Conservation (phyloP, 2,113 vertebrate genomes). For the Gambusia holbrooki region DNA sequence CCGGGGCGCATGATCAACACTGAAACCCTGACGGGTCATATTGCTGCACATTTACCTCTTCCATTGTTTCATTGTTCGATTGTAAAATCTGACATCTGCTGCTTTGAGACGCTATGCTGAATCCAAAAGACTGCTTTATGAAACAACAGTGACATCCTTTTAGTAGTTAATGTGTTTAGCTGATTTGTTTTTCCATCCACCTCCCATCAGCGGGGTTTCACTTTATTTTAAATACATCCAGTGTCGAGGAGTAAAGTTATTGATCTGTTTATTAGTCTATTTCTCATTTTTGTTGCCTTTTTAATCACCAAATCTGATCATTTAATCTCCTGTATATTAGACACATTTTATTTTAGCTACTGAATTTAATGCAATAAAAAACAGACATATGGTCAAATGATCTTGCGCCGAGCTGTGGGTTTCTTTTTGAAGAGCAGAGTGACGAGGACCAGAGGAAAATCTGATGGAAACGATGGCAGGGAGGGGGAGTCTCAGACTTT, state of each 20-base stretch:
- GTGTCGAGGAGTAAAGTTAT: slow-evolving; percentile 33
- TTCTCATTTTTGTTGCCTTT: slow-evolving; percentile 70
- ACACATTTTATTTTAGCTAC: slow-evolving; percentile 70
- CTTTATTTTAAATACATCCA: slow-evolving; percentile 36
- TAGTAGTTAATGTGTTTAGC: slow-evolving; percentile 52
- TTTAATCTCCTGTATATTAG: slow-evolving; percentile 62
- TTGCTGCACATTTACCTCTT: slow-evolving; percentile 75
- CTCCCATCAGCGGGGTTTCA: slow-evolving; percentile 35
- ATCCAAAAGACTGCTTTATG: slow-evolving; percentile 54
- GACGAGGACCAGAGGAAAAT: slow-evolving; percentile 19
- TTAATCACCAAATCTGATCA: slow-evolving; percentile 50
- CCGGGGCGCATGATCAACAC: slow-evolving; percentile 52
- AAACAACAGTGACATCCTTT: slow-evolving; percentile 41
- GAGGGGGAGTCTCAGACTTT: slow-evolving; percentile 46
- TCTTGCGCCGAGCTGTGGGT: slow-evolving; percentile 18
- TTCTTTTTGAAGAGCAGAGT: slow-evolving; percentile 42
- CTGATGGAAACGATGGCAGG: slow-evolving; percentile 40
- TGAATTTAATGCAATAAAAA: slow-evolving; percentile 77
- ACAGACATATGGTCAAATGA: slow-evolving; percentile 43
- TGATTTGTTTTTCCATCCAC: slow-evolving; percentile 36
- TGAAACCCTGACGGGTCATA: slow-evolving; percentile 56
- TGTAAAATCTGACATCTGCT: slow-evolving; percentile 55
- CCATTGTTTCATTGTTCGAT: slow-evolving; percentile 60
- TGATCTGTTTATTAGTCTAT: slow-evolving; percentile 54
- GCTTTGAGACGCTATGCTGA: slow-evolving; percentile 68